Evolutionary conservation across 2,797 vertebrate species (phyloP).

Genomic region (Ciconia nigra): DNA sequence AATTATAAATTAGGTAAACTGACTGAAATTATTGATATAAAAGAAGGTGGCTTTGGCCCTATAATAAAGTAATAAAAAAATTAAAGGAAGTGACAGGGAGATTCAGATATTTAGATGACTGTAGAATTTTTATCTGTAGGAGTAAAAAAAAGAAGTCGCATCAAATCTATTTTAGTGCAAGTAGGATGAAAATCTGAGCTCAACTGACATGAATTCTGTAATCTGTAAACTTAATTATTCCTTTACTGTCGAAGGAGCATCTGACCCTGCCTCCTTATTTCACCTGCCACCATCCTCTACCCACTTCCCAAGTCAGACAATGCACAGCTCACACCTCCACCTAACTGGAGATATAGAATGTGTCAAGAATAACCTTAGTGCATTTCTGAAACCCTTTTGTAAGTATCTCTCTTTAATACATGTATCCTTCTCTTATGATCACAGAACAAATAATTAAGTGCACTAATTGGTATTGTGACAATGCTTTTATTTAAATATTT

Average conservation of each 20-base stretch:
- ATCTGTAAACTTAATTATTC: background rate
- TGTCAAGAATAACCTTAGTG: background rate
- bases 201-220: background rate
- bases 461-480: background rate
- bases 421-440: background rate
- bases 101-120: background rate
- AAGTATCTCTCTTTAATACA: background rate
- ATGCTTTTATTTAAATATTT: background rate
- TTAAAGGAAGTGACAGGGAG: background rate
- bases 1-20: background rate
- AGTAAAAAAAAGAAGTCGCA: background rate
- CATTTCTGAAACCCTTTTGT: background rate
- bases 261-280: background rate
- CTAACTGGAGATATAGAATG: background rate
- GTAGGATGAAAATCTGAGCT: background rate
- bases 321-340: background rate
- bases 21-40: background rate
- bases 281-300: background rate
- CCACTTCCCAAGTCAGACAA: background rate
- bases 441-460: background rate
- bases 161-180: background rate
- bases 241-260: background rate
- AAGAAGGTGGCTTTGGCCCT: background rate
- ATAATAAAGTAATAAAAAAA: background rate
- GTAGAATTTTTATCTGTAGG: background rate